A percentile compares a stretch with the other conserved stretches of the same genome.
These are phyloP conservation scores for Callospermophilus lateralis DNA, from an alignment of 2,113 vertebrate genomes.

Conservation along the genomic window DNA sequence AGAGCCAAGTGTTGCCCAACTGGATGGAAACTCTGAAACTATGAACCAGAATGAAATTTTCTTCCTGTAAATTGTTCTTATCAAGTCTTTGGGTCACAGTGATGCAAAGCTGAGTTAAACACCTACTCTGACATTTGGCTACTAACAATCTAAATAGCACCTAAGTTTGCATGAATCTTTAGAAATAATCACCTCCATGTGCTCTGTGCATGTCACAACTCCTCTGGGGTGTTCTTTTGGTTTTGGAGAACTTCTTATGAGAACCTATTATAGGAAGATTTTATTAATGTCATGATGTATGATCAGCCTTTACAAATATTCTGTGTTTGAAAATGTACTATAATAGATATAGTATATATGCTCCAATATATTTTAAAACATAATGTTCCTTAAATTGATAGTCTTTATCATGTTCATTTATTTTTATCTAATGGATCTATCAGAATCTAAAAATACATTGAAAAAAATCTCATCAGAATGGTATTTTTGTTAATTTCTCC, in stretches of 20 bases:
- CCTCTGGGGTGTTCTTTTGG: not conserved
- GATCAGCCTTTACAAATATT: not conserved
- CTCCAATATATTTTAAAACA: not conserved
- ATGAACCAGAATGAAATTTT: no score
- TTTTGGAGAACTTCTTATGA: slow-evolving; percentile 7
- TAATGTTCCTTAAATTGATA: not conserved
- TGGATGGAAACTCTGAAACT: no score
- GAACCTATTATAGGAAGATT: not conserved
- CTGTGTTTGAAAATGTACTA: not conserved
- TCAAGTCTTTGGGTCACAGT: no score
- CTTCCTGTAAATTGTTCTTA: no score
- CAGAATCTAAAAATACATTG: not conserved
- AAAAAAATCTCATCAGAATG: not conserved
- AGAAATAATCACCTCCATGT: not conserved
- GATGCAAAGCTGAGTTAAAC: no score
- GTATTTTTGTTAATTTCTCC: not conserved
- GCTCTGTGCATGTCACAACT: not conserved
- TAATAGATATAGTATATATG: not conserved
- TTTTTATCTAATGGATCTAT: not conserved
- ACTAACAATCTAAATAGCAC: not conserved
- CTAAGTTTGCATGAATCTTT: not conserved
- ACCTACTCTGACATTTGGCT: not conserved
- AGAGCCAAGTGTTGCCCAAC: no score
- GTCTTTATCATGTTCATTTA: not conserved
- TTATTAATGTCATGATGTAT: not conserved